Conservation (phyloP, 1,140 invertebrate species). For the Drosophila subobscura region DNA sequence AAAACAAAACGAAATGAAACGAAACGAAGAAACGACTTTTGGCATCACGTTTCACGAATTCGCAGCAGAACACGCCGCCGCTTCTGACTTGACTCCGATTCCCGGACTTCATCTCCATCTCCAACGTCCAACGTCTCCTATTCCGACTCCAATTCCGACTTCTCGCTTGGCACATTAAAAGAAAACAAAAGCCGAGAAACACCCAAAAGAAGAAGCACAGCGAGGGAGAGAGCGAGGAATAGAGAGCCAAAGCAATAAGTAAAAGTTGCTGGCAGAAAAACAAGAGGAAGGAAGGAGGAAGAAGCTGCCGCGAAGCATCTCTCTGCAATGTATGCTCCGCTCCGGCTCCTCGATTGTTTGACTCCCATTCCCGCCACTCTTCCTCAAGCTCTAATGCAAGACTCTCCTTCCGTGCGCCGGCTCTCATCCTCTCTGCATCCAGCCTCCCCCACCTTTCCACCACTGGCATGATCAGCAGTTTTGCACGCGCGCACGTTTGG, state of each 20-base stretch:
- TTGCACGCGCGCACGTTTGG: slow-evolving; percentile 57
- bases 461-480: slow-evolving; percentile 40
- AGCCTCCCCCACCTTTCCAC: background rate
- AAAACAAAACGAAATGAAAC: slow-evolving; percentile 8
- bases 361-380: slow-evolving; percentile 10
- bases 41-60: slow-evolving; percentile 83
- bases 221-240: slow-evolving; percentile 24
- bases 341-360: slow-evolving; percentile 30
- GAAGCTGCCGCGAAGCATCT: slow-evolving; percentile 46
- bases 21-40: slow-evolving; percentile 68
- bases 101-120: background rate
- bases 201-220: slow-evolving; percentile 30
- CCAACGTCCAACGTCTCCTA: background rate
- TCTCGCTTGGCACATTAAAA: slow-evolving; percentile 70
- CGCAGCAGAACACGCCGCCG: slow-evolving; percentile 75
- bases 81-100: slow-evolving; percentile 35
- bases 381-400: too few relatives aligned
- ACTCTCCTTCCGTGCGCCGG: too few relatives aligned
- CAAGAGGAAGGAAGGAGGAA: slow-evolving; percentile 36
- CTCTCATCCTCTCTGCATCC: slow-evolving; percentile 11
- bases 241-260: slow-evolving; percentile 57
- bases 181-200: slow-evolving; percentile 68
- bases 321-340: slow-evolving; percentile 43
- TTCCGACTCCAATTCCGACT: slow-evolving; percentile 27
- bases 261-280: slow-evolving; percentile 53